Base-by-base conservation (phyloP, 2,113 vertebrate species). In the Atlantisia rogersi region DNA sequence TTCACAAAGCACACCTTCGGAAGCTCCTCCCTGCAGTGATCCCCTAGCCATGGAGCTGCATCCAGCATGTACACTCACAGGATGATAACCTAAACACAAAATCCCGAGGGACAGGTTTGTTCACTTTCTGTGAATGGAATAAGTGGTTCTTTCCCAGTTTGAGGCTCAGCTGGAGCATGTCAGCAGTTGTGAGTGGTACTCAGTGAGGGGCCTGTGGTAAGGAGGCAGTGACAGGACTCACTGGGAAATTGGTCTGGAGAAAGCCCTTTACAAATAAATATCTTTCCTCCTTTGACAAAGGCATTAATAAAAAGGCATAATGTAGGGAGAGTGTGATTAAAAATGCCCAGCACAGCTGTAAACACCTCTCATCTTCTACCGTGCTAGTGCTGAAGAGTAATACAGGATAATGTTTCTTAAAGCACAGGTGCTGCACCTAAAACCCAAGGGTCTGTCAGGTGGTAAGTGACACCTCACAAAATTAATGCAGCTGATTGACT, bases 31-130 rank as follows among this genome's bases (percentile, higher is more conserved):
- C 79, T 35, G 20, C 1, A 5, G 19, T 9, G n/a, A 25, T 19
- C 62, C 62, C 67, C 40, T 12, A 5, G 48, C 50, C 39, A 2
- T 1, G 56, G 68, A 35, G 32, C 48, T 28, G 65, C 53, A 19
- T 26, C 24, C 65, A 40, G 56, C 26, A 4, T 0, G 1, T 2
- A 5, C 3, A 0, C 10, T 5, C 35, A 3, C 40, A 7, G 7
- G 9, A 2, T 9, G 9, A 2, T 2, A 24, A 26, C 19, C 12
- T 4, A 8, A 29, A 60, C 15, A 20, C 44, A 39, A 17, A 69
- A 21, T 4, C 31, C 2, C 4, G 40, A 12, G n/a, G 12, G 18
- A 70, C 22, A 29, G 28, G 65, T 40, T 9, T 31, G 16, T 15
- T 17, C 37, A 2, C 29, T 9, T 22, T 39, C 39, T 40, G 37